A percentile compares a stretch with the other conserved stretches of the same genome.
Conservation (phyloP, 2,888 invertebrate genomes). For the Volucella inanis region DNA sequence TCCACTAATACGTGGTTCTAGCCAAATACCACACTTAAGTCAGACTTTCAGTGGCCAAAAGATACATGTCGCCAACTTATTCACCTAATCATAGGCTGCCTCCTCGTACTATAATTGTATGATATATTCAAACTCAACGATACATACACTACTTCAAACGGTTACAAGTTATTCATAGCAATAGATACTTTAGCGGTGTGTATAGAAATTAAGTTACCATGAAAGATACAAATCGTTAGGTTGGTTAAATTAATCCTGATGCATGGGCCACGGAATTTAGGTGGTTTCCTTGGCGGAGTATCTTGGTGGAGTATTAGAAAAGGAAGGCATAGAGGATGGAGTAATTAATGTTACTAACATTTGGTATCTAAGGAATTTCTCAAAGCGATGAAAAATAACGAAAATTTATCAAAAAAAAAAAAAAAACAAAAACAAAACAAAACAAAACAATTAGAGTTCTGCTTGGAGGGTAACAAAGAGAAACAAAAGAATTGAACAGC, state of each 20-base stretch:
- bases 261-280: constrained; percentile 64
- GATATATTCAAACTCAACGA: too few relatives aligned
- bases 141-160: too few relatives aligned
- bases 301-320: constrained; percentile 5
- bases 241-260: constrained; percentile 71
- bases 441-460: too few relatives aligned
- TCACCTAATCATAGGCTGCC: constrained; percentile 44
- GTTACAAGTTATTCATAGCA: too few relatives aligned
- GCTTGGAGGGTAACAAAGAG: too few relatives aligned
- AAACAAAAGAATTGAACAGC: too few relatives aligned
- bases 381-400: too few relatives aligned
- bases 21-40: constrained; percentile 31
- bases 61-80: constrained; percentile 59
- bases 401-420: too few relatives aligned
- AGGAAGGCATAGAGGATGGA: constrained; percentile 46
- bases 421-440: too few relatives aligned
- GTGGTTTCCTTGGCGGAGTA: constrained; percentile 8
- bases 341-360: constrained; percentile 47
- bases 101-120: too few relatives aligned
- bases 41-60: constrained; percentile 16
- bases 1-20: constrained; percentile 48
- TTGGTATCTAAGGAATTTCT: constrained; percentile 43
- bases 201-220: constrained; percentile 50
- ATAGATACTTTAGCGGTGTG: not conserved
- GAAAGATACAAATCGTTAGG: constrained; percentile 72